Evolutionary conservation across 2,888 invertebrate genomes (phyloP).

Genomic region (Cosmopolites sordidus): DNA sequence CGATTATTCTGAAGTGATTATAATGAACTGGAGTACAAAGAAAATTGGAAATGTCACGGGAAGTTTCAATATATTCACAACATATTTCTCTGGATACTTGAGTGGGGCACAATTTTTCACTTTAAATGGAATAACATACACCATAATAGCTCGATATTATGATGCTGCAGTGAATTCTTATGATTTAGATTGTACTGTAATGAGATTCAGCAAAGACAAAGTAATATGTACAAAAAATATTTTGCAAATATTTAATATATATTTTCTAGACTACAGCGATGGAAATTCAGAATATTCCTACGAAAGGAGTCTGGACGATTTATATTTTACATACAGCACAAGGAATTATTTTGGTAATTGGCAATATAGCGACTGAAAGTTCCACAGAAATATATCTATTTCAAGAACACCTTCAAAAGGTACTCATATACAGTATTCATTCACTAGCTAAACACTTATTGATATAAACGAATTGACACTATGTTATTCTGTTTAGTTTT

Average conservation of each 20-base stretch:
- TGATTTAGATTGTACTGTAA: constrained; percentile 36
- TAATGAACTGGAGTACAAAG: constrained; percentile 36
- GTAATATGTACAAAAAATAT: no score
- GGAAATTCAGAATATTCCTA: constrained; percentile 39
- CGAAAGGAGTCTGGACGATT: constrained; percentile 36
- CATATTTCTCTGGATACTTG: constrained; percentile 38
- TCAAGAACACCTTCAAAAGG: constrained; percentile 33
- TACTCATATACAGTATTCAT: no score
- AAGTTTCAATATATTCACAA: constrained; percentile 30
- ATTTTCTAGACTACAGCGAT: constrained; percentile 34
- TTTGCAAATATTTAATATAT: constrained; percentile 6
- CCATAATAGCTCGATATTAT: constrained; percentile 40
- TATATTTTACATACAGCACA: constrained; percentile 41
- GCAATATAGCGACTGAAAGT: constrained; percentile 32
- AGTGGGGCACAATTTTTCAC: constrained; percentile 43
- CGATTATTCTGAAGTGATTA: constrained; percentile 31
- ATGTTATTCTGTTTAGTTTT: no score
- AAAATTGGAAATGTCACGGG: constrained; percentile 28
- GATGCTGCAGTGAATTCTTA: constrained; percentile 37
- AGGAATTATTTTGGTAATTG: constrained; percentile 41
- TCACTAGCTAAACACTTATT: no score
- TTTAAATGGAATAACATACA: constrained; percentile 35
- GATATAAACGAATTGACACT: no score
- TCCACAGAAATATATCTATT: constrained; percentile 39
- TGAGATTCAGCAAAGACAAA: constrained; percentile 36